Evolutionary conservation across 2,113 vertebrate genomes (phyloP).

Genomic region (Mola mola): DNA sequence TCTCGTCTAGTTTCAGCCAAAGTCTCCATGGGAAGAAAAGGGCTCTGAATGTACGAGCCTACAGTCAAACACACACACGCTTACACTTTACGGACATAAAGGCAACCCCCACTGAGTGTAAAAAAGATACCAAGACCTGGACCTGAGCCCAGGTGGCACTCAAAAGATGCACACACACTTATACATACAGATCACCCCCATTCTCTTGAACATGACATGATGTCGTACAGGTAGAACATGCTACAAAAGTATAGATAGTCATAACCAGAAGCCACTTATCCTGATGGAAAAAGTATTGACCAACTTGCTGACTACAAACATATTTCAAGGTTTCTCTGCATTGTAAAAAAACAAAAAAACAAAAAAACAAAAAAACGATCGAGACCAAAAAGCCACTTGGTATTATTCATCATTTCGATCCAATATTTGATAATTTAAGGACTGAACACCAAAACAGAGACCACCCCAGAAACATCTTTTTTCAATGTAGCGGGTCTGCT

Average conservation of each 20-base stretch:
- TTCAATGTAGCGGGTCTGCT: neutral
- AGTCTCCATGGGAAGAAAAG: slow-evolving; percentile 70
- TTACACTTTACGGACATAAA: slow-evolving; percentile 63
- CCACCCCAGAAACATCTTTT: neutral
- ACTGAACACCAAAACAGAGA: neutral
- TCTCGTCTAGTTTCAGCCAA: slow-evolving; percentile 75
- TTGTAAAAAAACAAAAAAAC: neutral
- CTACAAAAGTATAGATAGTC: slow-evolving; percentile 29
- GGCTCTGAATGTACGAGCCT: slow-evolving; percentile 38
- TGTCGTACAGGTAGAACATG: slow-evolving; percentile 22
- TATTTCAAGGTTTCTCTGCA: neutral
- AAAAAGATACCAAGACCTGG: slow-evolving; percentile 78
- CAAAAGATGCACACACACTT: slow-evolving; percentile 57
- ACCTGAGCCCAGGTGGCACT: slow-evolving; percentile 83
- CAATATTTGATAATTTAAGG: neutral
- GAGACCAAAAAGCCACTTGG: neutral
- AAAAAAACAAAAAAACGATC: too few relatives aligned
- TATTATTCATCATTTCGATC: neutral
- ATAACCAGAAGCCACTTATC: slow-evolving; percentile 31
- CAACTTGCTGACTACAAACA: neutral
- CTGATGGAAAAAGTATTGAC: neutral
- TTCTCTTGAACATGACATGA: slow-evolving; percentile 53
- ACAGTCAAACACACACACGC: slow-evolving; percentile 46
- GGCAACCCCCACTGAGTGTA: slow-evolving; percentile 72
- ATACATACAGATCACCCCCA: slow-evolving; percentile 22